Evolutionary conservation across 2,888 invertebrate genomes (phyloP).

Genomic region (Drosophila kanekoi): DNA sequence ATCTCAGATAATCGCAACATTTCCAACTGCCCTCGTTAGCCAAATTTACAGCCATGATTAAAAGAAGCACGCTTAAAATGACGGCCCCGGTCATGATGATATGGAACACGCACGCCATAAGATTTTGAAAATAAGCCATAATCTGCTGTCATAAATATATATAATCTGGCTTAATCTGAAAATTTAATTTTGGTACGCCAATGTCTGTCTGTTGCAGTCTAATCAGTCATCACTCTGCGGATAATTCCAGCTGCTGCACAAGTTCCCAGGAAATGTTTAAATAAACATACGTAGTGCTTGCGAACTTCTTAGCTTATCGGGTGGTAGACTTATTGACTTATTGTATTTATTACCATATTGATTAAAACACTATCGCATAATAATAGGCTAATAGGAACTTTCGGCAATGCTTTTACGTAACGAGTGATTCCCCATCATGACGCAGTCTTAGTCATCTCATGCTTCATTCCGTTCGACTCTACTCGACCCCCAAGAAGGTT

Average conservation of each 20-base stretch:
- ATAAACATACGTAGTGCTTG: not conserved
- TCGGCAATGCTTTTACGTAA: not conserved
- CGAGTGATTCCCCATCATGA: not conserved
- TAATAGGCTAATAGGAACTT: not conserved
- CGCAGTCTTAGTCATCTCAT: not conserved
- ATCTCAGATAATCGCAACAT: no score
- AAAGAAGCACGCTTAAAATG: conserved; percentile 1
- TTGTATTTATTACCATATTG: not conserved
- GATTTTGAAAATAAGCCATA: conserved; percentile 7
- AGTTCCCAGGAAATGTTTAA: not conserved
- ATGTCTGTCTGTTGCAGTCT: conserved; percentile 6
- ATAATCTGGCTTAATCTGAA: conserved; percentile 2
- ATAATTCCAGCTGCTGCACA: not conserved
- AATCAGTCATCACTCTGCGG: conserved; percentile 3
- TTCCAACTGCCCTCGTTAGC: conserved; percentile 3
- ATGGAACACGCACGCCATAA: conserved; percentile 2
- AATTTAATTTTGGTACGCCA: not conserved
- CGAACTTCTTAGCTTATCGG: not conserved
- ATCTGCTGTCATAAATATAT: conserved; percentile 14
- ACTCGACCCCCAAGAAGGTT: not conserved
- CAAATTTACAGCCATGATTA: conserved; percentile 1
- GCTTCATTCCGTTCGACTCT: not conserved
- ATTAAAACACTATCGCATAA: not conserved
- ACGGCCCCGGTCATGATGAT: not conserved
- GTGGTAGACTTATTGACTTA: not conserved